Base-by-base conservation (phyloP, 2,888 invertebrate species). In the Harmothoe impar region DNA sequence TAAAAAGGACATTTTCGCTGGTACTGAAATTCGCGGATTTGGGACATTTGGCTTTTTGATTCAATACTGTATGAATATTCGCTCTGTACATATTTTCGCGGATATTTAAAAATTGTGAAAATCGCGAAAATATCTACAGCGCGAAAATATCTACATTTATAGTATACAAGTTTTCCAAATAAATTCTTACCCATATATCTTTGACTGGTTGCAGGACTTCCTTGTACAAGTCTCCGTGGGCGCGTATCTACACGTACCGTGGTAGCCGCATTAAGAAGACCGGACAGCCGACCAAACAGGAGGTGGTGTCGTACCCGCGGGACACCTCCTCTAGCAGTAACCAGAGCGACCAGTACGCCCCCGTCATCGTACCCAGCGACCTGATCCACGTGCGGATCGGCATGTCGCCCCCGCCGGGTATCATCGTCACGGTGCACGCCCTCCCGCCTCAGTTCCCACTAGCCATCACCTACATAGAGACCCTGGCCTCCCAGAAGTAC, bases 391-490 rank as follows among this genome's bases (percentile, higher is more conserved):
- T 95, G 43, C 93, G 94, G 33, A 92, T 95, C 23, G 95, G 95
- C 3, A 95, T 95, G n/a, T 94, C 95, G 20, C 94, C 94, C 29
- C 94, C 95, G 15, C 94, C 95, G 0, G 95, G 95, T 12, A 92
- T 94, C 31, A 93, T 93, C 23, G 92, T 96, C 20, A 94, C 95
- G 0, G 93, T 96, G 23, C 95, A 96, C 91, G 95, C 95, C n/a
- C 93, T 96, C 5, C 95, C 96, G 5, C 94, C 95, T 7, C 95
- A 96, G 92, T 95, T 96, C 92, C 94, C 95, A 29, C 93, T 96
- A 89, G 95, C 95, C 0, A 90, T 96, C 35, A 94, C 95, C 1
- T 96, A 95, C 93, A 94, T 95, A n/a, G 95, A 95, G 93, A 95
- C 94, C 7, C 92, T 95, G 15, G 94, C 95, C 52, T 94, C 94